These are phyloP conservation scores for Sminthurides bifidus DNA, from an alignment of 1,140 invertebrate genomes.

Conservation along the genomic window DNA sequence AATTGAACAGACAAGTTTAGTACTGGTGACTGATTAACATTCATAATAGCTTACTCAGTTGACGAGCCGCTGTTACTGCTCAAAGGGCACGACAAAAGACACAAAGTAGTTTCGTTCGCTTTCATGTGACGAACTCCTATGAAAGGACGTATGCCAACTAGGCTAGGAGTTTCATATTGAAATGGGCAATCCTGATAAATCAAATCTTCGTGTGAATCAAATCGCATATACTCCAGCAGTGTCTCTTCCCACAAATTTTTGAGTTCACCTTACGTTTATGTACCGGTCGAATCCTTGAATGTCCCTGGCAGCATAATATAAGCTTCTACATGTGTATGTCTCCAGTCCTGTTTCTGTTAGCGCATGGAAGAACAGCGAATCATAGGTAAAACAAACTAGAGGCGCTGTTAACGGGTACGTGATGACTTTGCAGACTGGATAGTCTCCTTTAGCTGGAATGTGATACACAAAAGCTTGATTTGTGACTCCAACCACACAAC, in stretches of 20 bases:
- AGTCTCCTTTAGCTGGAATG: slow-evolving; percentile 34
- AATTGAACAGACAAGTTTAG: background rate
- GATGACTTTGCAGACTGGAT: slow-evolving; percentile 29
- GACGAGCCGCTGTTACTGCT: background rate
- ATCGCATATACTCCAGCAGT: too few species aligned
- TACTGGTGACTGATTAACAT: background rate
- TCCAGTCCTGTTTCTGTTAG: slow-evolving; percentile 64
- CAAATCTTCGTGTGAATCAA: background rate
- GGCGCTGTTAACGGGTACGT: slow-evolving; percentile 58
- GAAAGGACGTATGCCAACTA: slow-evolving; percentile 30
- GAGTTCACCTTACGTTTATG: slow-evolving; percentile 26
- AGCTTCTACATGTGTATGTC: slow-evolving; percentile 48
- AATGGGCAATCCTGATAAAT: slow-evolving; percentile 27
- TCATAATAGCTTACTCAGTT: background rate
- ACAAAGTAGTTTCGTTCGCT: slow-evolving; percentile 18
- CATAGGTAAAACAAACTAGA: slow-evolving; percentile 51
- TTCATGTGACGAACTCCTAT: slow-evolving; percentile 23
- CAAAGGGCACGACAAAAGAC: slow-evolving; percentile 11
- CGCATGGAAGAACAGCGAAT: slow-evolving; percentile 57
- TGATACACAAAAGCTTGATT: slow-evolving; percentile 50
- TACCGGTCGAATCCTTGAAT: slow-evolving; percentile 16
- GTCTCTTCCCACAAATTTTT: background rate
- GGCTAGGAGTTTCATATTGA: slow-evolving; percentile 15
- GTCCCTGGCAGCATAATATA: slow-evolving; percentile 21
- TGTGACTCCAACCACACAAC: slow-evolving; percentile 43